Percentiles rank a stretch among this genome's conserved stretches.
These are phyloP conservation scores for Archips xylosteana DNA, from an alignment of 2,888 invertebrate species.

Conservation along the genomic window DNA sequence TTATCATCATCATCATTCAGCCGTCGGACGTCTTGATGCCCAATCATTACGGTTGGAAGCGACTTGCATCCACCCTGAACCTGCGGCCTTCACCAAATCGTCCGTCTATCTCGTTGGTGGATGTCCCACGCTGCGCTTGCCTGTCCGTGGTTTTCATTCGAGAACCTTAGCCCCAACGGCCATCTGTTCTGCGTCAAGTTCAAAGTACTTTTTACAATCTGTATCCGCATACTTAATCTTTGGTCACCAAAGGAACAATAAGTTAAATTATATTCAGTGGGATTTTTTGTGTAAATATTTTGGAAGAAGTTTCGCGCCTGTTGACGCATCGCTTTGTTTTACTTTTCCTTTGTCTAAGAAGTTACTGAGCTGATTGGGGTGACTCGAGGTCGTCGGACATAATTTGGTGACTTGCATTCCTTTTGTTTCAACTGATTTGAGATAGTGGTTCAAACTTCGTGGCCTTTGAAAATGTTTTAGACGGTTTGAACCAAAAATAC, in stretches of 20 bases:
- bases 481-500: no score
- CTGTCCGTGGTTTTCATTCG: no score
- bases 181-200: no score
- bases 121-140: no score
- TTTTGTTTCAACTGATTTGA: no score
- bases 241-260: slow-evolving; percentile 54
- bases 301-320: slow-evolving; percentile 52
- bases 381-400: not conserved
- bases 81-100: no score
- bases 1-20: no score
- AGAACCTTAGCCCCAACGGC: no score
- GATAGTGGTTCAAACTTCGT: not conserved
- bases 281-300: slow-evolving; percentile 63
- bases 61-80: no score
- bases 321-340: slow-evolving; percentile 30
- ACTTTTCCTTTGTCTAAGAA: slow-evolving; percentile 15
- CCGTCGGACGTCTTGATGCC: no score
- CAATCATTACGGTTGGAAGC: no score
- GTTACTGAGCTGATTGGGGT: slow-evolving; percentile 20
- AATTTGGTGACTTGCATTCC: slow-evolving; percentile 3
- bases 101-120: no score
- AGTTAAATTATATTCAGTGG: slow-evolving; percentile 60
- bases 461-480: not conserved
- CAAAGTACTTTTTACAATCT: not conserved
- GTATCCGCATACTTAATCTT: slow-evolving; percentile 40